Percentiles rank a stretch among this genome's conserved stretches.
phyloP scores from a whole-genome alignment of 2,113 vertebrate genomes.

The Heptranchias perlo region DNA sequence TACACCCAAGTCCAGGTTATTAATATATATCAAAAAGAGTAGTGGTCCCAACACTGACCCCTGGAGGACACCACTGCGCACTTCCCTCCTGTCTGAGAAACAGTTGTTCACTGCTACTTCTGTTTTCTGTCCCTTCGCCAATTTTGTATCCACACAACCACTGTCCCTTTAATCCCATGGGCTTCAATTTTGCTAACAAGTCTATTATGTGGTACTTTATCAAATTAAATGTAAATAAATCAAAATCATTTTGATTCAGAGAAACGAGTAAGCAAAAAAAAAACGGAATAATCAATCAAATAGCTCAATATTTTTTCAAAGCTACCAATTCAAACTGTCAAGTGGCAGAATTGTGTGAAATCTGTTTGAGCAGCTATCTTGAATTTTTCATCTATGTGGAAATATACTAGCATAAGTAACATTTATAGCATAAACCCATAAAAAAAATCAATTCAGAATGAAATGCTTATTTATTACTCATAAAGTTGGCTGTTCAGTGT shows the following conservation, averaged over 20 bases:
- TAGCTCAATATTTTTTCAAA: neutral
- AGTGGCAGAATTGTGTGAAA: neutral
- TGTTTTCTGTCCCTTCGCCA: too few species aligned
- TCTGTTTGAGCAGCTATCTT: neutral
- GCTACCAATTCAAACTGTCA: neutral
- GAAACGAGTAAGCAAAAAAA: neutral
- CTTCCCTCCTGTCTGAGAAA: too few species aligned
- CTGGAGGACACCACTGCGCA: too few species aligned
- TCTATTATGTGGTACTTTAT: too few species aligned
- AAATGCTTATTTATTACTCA: neutral
- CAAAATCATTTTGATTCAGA: neutral
- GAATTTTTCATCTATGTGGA: neutral
- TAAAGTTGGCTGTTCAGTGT: neutral
- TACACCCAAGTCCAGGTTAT: too few species aligned
- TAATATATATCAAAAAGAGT: too few species aligned
- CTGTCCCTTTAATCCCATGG: too few species aligned
- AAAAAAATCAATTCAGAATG: neutral
- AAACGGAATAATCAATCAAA: neutral
- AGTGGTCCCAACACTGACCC: too few species aligned
- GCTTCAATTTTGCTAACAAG: too few species aligned
- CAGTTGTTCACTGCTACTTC: too few species aligned
- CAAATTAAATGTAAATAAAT: neutral
- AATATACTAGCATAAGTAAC: conserved; percentile 1
- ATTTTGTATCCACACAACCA: too few species aligned
- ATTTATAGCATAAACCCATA: neutral